Base-by-base conservation (phyloP, 2,113 vertebrate species). In the Neotoma lepida region DNA sequence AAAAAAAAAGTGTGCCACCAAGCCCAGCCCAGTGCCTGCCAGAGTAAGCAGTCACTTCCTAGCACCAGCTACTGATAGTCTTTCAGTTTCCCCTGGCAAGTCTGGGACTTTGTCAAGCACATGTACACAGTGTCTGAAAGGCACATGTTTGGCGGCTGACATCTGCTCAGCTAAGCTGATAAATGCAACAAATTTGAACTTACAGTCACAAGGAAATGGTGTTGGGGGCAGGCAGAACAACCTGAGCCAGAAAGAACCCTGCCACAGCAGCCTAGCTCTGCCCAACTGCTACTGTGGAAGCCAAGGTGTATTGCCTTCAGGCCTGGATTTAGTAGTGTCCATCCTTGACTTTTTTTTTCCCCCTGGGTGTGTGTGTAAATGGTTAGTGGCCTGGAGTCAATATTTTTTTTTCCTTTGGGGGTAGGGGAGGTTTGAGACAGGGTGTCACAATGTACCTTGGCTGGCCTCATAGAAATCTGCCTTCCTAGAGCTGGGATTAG, bases 21-120 rank as follows among this genome's bases (percentile, higher is more conserved):
- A 85, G 82, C 84, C 44, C 30, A 85, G 61, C 84, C 44, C 30
- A n/a, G 41, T 68, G 44, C 41, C 84, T 86, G 26, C 44, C 44
- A 85, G 35, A 63, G 78, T 46, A 84, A 91, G 49, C 71, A 73
- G 68, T 71, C 74, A 89, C 63, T 82, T 88, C 63, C 20, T 76
- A 49, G 64, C 76, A 89, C 90, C 49, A 46, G 46, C 66, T 92
- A 93, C 70, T 89, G 71, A 91, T 87, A 80, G 86, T 33, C 33
- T n/a, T 77, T 61, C 61, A 80, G 54, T 86, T 49, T 82, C 71
- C 8, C 35, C 70, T 71, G 71, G 41, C 61, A 39, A 30, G 56
- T 33, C 51, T 70, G 81, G 39, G 64, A 46, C 76, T 92, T 84
- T 81, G 66, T 92, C 41, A 58, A 2, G 68, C 35, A 4, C 88